A percentile compares a stretch with the other conserved stretches of the same genome.
phyloP scores from a whole-genome alignment of 2,888 invertebrate genomes.

The Pristionchus japonicus region DNA sequence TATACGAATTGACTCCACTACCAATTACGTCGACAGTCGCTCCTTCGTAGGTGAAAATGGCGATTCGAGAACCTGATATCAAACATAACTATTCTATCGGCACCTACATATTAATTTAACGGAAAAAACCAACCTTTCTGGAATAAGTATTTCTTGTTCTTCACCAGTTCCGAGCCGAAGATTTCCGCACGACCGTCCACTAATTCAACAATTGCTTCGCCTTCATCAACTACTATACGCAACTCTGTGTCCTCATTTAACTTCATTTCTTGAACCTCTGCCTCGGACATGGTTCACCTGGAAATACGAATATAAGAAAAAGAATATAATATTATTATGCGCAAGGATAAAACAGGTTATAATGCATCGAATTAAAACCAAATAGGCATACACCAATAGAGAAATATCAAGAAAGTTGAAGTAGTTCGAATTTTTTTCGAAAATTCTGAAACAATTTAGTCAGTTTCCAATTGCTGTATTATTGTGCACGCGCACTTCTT shows the following conservation, averaged over 20 bases:
- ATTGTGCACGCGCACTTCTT: no score
- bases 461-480: neutral
- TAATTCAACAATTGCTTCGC: conserved; percentile 80
- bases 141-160: conserved; percentile 83
- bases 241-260: conserved; percentile 71
- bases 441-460: neutral
- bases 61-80: conserved; percentile 89
- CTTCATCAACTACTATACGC: conserved; percentile 56
- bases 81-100: neutral
- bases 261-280: conserved; percentile 53
- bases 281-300: conserved; percentile 7
- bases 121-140: conserved; percentile 60
- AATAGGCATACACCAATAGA: neutral
- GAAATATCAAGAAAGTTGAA: neutral
- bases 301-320: neutral
- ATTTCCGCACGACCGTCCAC: conserved; percentile 92
- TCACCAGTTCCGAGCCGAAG: conserved; percentile 95
- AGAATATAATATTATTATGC: neutral
- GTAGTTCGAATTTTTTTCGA: neutral
- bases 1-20: conserved; percentile 91
- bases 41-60: conserved; percentile 95
- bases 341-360: neutral
- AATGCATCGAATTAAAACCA: neutral
- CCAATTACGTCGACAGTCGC: conserved; percentile 89
- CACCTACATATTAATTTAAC: no score